Evolutionary conservation across 35 echinoderm and acorn worm genomes (phyloP), one percentile per base, ranked within the genome.

Genomic region (Strongylocentrotus purpuratus): DNA sequence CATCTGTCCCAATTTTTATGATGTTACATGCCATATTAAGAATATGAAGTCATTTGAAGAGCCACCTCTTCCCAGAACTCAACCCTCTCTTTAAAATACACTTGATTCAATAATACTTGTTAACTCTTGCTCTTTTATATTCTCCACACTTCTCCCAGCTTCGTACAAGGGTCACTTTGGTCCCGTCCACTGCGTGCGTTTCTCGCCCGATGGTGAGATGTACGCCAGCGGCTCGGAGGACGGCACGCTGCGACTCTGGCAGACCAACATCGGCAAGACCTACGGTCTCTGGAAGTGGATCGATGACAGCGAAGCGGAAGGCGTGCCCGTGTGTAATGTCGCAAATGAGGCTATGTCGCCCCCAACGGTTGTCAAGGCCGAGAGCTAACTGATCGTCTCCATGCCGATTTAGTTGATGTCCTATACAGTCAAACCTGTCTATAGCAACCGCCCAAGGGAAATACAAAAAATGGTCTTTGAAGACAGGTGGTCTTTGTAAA

Each of bases 141-240:
- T 92, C 65, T 6, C 90, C 46, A 22, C 95, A 4, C 86, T 88
- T 85, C 11, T 91, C 31, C 20, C 97, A 99, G 98, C 96, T 96
- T 97, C 95, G 7, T 99, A 97, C 91, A 99, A 99, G 93, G 98
- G 98, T 61, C 98, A 99, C 88, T 99, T 99, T 92, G 98, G 98
- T 46, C 98, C 98, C 7, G 97, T 99, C 9, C 98, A 99, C 93
- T 99, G 98, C 95, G 97, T 99, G 25, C 96, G 98, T 5, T 99
- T 97, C 92, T 97, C 97, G 2, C 98, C 98, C 7, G 98, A 99
- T 50, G 98, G 98, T 5, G 98, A 99, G 96, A 70, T 99, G 7
- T 99, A 99, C 88, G 98, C 98, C 71, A 97, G 97, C 86, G 98
- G 98, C n/a, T 99, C 98, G 17, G 98, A 99, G 86, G 98, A 99